A percentile compares a stretch with the other conserved stretches of the same genome.
phyloP scores from a whole-genome alignment of 2,113 vertebrate genomes.

The Ceyx melanurus region DNA sequence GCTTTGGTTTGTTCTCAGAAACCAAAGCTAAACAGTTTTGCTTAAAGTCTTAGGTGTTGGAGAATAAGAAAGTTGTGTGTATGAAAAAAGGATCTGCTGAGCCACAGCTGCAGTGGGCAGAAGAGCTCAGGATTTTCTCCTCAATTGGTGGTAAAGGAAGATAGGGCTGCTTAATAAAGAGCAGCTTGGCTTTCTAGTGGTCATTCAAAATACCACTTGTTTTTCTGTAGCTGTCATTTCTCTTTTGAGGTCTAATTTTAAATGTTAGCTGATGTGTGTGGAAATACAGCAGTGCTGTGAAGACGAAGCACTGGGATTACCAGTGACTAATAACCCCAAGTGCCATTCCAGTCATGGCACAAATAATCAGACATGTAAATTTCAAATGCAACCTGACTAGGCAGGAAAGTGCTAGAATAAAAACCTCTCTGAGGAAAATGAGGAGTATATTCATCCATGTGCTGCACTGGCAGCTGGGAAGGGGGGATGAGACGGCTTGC shows the following conservation, averaged over 20 bases:
- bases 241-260: neutral
- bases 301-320: neutral
- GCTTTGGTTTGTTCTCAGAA: neutral
- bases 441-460: fast-evolving
- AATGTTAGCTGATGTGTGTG: neutral
- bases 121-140: neutral
- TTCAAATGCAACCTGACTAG: neutral
- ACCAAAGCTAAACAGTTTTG: neutral
- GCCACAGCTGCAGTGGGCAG: neutral
- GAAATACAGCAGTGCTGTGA: neutral
- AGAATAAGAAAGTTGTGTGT: neutral
- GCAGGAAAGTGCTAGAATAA: neutral
- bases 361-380: neutral
- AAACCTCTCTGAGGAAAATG: neutral
- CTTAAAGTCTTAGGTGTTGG: neutral
- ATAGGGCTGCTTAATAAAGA: neutral
- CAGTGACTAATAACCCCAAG: too few relatives aligned
- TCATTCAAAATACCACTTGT: neutral
- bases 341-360: neutral
- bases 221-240: neutral
- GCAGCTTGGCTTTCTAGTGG: neutral
- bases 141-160: neutral
- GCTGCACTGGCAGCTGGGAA: neutral
- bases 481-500: neutral
- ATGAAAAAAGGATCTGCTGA: neutral